Evolutionary conservation across 2,113 vertebrate species (phyloP).

Genomic region (Cercocebus atys): DNA sequence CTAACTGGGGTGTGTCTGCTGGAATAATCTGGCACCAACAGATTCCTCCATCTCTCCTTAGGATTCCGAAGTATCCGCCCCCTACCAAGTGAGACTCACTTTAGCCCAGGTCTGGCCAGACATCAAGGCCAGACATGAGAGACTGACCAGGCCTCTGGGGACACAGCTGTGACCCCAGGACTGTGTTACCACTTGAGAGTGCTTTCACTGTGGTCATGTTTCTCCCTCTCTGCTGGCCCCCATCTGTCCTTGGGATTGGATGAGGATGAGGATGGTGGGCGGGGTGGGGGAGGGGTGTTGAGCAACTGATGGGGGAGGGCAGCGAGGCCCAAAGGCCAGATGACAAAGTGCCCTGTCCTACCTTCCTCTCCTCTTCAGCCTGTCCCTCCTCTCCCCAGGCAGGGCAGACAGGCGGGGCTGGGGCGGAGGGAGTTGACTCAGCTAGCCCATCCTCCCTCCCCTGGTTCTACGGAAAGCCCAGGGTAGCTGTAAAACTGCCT

Average conservation of each 20-base stretch:
- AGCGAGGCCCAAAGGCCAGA: slow-evolving; percentile 2
- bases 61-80: background rate
- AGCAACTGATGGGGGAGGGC: slow-evolving; percentile 36
- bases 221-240: slow-evolving; percentile 23
- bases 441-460: background rate
- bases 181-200: slow-evolving; percentile 49
- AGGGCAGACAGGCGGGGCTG: background rate
- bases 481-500: background rate
- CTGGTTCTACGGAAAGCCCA: background rate
- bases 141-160: slow-evolving; percentile 48
- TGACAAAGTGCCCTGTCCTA: slow-evolving; percentile 62
- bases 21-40: background rate
- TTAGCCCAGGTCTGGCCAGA: background rate
- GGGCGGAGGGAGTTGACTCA: background rate
- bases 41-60: background rate
- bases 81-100: background rate
- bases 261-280: slow-evolving; percentile 70
- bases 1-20: slow-evolving; percentile 1
- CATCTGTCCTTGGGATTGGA: slow-evolving; percentile 72
- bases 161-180: slow-evolving; percentile 67
- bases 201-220: slow-evolving; percentile 61
- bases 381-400: background rate
- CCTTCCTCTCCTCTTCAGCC: background rate
- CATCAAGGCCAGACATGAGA: slow-evolving; percentile 13
- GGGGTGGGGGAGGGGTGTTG: slow-evolving; percentile 29